Evolutionary conservation across 2,888 invertebrate genomes (phyloP), one percentile per base, ranked within the genome.

Genomic region (Mesoligia furuncula): DNA sequence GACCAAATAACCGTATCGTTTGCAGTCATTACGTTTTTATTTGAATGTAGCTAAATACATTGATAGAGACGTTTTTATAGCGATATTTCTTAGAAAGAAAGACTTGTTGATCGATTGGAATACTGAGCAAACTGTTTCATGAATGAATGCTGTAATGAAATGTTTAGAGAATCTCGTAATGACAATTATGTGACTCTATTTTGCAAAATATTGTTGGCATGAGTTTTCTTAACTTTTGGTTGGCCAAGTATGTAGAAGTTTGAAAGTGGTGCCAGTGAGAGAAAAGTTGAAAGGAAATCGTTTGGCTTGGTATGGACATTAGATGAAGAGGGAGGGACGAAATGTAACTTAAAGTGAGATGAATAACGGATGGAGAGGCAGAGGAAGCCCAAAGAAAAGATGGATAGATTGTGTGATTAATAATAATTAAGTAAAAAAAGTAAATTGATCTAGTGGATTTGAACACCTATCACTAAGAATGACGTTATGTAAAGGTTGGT

Each of bases 1-100:
- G 77, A 69, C 45, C 69, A 74, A 75, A 65, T 57, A 80, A 85
- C 71, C 77, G 74, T 82, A 75, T 75, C 66, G 31, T 72, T 77
- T 76, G 75, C 54, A 2, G 42, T 9, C 48, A 24, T 81, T 73
- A 83, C 20, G 17, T 67, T 68, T 68, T 81, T 73, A 24, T 45
- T 73, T 27, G 48, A 27, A 27, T 24, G 62, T 36, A 27, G 24
- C 17, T 62, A 17, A 27, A 61, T 27, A 61, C 54, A 51, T 73
- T 39, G 27, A 73, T 67, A 59, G 48, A 64, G 27, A 42, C 2
- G 54, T 77, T 67, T 73, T 66, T 57, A 48, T 20, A 42, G 6
- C 39, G 20, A 24, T 64, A 20, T 61, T 80, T 75, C 81, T 68
- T 0, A 51, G 75, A 68, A 84, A 51, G 9, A 62, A 65, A 54